Evolutionary conservation across 2,888 invertebrate genomes (phyloP).

Genomic region (Campopleginae sp.): DNA sequence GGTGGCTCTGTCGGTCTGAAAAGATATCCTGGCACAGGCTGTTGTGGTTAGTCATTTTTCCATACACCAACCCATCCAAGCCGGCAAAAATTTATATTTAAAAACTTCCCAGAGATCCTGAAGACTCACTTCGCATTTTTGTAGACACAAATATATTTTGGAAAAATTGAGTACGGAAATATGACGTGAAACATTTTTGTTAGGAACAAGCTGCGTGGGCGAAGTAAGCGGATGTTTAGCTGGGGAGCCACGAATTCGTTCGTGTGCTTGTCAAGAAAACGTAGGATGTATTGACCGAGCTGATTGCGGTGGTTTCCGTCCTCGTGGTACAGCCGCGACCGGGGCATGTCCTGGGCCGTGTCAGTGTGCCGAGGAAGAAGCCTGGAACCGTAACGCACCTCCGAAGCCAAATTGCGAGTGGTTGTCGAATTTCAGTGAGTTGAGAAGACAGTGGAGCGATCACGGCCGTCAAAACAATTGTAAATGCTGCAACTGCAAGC

Average conservation of each 20-base stretch:
- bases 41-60: conserved; percentile 73
- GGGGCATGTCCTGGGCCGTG: conserved; percentile 76
- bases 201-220: conserved; percentile 70
- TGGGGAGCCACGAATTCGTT: conserved; percentile 68
- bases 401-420: conserved; percentile 79
- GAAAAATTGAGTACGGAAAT: not conserved
- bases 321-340: conserved; percentile 70
- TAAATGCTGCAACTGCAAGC: conserved; percentile 77
- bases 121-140: not conserved
- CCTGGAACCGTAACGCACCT: conserved; percentile 78
- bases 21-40: conserved; percentile 69
- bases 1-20: conserved; percentile 61
- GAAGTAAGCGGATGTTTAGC: conserved; percentile 64
- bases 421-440: conserved; percentile 77
- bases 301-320: conserved; percentile 73
- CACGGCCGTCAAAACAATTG: conserved; percentile 75
- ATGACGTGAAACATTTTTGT: not conserved
- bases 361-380: conserved; percentile 78
- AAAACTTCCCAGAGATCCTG: not conserved
- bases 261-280: conserved; percentile 74
- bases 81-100: not conserved
- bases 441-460: conserved; percentile 80
- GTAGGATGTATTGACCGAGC: conserved; percentile 71
- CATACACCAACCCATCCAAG: not conserved
- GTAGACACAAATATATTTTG: not conserved